Conservation (phyloP, 2,113 vertebrate species). For the Bos javanicus region DNA sequence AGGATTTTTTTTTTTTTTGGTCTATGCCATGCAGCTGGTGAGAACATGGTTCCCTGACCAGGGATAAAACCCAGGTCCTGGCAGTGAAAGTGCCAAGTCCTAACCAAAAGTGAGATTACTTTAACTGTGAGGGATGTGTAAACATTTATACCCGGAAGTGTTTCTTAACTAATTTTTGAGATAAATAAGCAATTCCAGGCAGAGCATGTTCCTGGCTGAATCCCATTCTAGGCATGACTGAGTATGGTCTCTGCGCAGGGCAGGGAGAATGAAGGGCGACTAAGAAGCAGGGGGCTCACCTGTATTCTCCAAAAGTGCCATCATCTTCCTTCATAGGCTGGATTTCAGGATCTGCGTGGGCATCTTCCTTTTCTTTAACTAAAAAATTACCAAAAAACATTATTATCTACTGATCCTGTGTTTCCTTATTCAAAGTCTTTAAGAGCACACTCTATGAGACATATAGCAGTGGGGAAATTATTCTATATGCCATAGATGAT, state of each 20-base stretch:
- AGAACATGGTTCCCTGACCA: background rate
- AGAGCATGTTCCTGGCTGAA: background rate
- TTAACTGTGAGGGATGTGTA: background rate
- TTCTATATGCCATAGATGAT: background rate
- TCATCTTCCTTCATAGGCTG: constrained; percentile 99
- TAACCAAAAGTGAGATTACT: background rate
- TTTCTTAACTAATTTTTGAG: background rate
- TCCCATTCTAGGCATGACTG: rapidly evolving
- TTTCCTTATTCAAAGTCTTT: background rate
- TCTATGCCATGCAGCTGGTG: background rate
- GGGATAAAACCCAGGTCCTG: background rate
- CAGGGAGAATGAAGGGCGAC: background rate
- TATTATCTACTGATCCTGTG: background rate
- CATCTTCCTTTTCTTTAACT: constrained; percentile 99
- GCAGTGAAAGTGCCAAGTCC: background rate
- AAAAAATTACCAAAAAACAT: constrained; percentile 48
- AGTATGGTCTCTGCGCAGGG: background rate
- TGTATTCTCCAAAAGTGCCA: constrained; percentile 98
- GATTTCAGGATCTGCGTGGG: constrained; percentile 98
- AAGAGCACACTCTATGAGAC: background rate
- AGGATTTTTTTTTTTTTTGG: background rate
- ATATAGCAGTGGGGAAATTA: background rate
- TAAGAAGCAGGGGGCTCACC: constrained; percentile 84
- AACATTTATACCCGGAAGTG: background rate
- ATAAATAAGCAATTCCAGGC: background rate